A percentile compares a stretch with the other conserved stretches of the same genome.
Conservation (phyloP, 92 coral and sea anemone species). For the Chrysogorgia sp. region DNA sequence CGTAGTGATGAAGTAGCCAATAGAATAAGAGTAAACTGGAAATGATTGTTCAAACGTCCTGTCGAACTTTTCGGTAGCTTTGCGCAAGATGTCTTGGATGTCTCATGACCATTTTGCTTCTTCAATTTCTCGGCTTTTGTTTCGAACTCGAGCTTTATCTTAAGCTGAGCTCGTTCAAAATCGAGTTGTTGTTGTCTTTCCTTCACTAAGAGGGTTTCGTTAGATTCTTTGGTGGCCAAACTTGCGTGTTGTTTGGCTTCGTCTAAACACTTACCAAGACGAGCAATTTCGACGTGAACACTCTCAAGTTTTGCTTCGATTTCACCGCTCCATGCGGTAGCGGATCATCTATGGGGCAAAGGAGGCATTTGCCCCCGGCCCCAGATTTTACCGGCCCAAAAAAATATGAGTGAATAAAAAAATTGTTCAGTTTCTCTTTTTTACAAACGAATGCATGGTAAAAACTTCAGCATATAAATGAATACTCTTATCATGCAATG, state of each 20-base stretch:
- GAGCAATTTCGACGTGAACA: conserved; percentile 11
- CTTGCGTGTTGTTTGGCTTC: conserved; percentile 12
- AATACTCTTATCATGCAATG: no score
- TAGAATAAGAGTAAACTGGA: no score
- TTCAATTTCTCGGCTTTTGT: conserved; percentile 15
- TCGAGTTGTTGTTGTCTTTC: conserved; percentile 4
- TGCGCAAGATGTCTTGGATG: conserved; percentile 7
- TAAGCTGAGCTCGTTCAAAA: conserved; percentile 31
- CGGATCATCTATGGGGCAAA: conserved; percentile 40
- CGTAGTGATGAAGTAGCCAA: no score
- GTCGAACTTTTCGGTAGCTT: conserved; percentile 37
- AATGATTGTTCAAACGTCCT: conserved; percentile 35
- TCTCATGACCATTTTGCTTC: background rate
- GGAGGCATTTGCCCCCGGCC: no score
- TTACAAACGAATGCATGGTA: no score
- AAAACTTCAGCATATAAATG: no score
- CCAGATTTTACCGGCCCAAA: no score
- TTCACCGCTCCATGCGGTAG: conserved; percentile 31
- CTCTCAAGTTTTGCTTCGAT: conserved; percentile 41
- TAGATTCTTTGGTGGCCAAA: conserved; percentile 8
- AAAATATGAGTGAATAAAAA: no score
- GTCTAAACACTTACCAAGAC: conserved; percentile 1
- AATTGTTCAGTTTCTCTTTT: no score
- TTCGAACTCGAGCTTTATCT: conserved; percentile 7
- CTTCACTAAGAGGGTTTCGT: conserved; percentile 10